A percentile compares a stretch with the other conserved stretches of the same genome.
Conservation (phyloP, 2,113 vertebrate genomes). For the Podilymbus podiceps region DNA sequence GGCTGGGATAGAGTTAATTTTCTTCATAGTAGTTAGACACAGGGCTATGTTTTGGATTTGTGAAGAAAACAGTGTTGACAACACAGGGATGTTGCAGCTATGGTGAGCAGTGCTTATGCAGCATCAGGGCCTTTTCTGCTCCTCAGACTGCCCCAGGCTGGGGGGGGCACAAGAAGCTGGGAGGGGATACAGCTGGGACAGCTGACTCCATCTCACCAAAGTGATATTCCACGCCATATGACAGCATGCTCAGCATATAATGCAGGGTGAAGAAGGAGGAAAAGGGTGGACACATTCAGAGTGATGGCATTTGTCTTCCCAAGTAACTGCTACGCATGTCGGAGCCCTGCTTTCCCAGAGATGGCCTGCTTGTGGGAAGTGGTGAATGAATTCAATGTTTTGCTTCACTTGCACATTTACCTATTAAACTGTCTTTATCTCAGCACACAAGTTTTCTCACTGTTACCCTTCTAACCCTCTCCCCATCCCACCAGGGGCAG, state of each 20-base stretch:
- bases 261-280: not conserved
- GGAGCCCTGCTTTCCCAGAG: not conserved
- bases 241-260: not conserved
- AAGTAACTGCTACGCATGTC: fast-evolving
- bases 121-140: not conserved
- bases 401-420: not conserved
- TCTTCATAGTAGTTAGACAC: not conserved
- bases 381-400: not conserved
- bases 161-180: not conserved
- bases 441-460: not conserved
- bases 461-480: not conserved
- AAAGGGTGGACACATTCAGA: fast-evolving
- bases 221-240: not conserved
- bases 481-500: not conserved
- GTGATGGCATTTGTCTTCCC: not conserved
- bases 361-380: fast-evolving
- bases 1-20: not conserved
- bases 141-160: too few species aligned
- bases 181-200: not conserved
- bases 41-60: not conserved
- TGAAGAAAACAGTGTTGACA: not conserved
- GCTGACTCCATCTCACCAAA: not conserved
- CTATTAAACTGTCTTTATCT: not conserved
- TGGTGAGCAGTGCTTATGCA: not conserved
- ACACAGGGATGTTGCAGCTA: not conserved